These are phyloP conservation scores for Drosophila insularis DNA, from an alignment of 1,140 invertebrate genomes.

Conservation along the genomic window DNA sequence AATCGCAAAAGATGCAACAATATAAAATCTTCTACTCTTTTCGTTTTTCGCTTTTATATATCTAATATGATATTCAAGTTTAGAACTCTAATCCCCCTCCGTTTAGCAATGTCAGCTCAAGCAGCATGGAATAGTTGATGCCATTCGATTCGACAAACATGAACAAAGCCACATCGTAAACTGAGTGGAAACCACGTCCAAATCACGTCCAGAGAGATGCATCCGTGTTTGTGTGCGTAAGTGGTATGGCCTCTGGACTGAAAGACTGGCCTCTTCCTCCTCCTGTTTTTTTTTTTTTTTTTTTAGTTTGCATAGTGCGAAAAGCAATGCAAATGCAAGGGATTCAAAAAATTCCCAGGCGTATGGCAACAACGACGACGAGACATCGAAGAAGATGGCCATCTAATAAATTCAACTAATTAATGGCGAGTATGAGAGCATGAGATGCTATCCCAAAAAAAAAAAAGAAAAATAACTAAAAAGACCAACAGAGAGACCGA, in stretches of 20 bases:
- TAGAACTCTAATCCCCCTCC: conserved; percentile 36
- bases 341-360: conserved; percentile 78
- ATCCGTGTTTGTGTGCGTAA: conserved; percentile 38
- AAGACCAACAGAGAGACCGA: background rate
- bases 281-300: background rate
- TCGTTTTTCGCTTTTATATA: background rate
- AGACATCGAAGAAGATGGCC: conserved; percentile 68
- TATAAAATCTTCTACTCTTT: conserved; percentile 63
- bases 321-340: conserved; percentile 75
- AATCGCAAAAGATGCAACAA: conserved; percentile 49
- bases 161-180: conserved; percentile 73
- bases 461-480: background rate
- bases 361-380: conserved; percentile 50
- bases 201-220: conserved; percentile 23
- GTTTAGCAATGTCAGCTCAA: conserved; percentile 49
- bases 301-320: conserved; percentile 65
- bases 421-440: conserved; percentile 81
- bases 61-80: conserved; percentile 39
- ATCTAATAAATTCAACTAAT: conserved; percentile 82
- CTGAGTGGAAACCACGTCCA: conserved; percentile 34
- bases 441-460: conserved; percentile 43
- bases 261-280: background rate
- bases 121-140: conserved; percentile 64
- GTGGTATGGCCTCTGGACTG: background rate
- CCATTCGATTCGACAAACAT: conserved; percentile 66